Conservation (phyloP, 92 coral and sea anemone genomes). For the Diadumene lineata region DNA sequence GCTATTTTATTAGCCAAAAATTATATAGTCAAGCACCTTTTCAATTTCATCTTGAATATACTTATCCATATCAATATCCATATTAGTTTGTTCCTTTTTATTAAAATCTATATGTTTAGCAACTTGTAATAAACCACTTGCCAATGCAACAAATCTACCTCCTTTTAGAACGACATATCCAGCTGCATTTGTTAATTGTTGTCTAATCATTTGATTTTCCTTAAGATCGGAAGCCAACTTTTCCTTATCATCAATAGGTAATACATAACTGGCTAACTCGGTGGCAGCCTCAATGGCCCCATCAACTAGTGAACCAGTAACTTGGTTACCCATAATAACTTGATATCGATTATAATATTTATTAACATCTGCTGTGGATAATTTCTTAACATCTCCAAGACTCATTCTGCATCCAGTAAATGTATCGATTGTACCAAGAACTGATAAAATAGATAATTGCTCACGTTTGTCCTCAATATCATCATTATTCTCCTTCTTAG, state of each 20-base stretch:
- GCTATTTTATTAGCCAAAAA: no score
- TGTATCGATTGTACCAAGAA: slow-evolving; percentile 9
- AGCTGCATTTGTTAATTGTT: neutral
- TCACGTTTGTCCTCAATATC: slow-evolving; percentile 17
- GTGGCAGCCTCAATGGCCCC: neutral
- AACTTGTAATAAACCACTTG: slow-evolving; percentile 5
- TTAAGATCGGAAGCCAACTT: neutral
- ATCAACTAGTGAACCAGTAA: neutral
- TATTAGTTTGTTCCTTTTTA: neutral
- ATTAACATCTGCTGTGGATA: slow-evolving; percentile 21
- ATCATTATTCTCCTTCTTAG: slow-evolving; percentile 19
- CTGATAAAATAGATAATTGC: neutral
- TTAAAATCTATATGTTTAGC: neutral
- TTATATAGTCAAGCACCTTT: no score
- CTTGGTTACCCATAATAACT: neutral
- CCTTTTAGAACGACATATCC: slow-evolving; percentile 10
- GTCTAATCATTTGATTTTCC: slow-evolving; percentile 3
- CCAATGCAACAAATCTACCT: slow-evolving; percentile 1
- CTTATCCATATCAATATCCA: neutral
- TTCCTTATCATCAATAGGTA: slow-evolving; percentile 10
- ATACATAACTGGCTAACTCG: neutral
- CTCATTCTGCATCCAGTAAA: slow-evolving; percentile 18
- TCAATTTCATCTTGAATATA: no score
- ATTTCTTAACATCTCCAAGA: slow-evolving; percentile 27
- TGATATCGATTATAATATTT: slow-evolving; percentile 27